Evolutionary conservation across 2,113 vertebrate genomes (phyloP).

Genomic region (Fukomys damarensis): DNA sequence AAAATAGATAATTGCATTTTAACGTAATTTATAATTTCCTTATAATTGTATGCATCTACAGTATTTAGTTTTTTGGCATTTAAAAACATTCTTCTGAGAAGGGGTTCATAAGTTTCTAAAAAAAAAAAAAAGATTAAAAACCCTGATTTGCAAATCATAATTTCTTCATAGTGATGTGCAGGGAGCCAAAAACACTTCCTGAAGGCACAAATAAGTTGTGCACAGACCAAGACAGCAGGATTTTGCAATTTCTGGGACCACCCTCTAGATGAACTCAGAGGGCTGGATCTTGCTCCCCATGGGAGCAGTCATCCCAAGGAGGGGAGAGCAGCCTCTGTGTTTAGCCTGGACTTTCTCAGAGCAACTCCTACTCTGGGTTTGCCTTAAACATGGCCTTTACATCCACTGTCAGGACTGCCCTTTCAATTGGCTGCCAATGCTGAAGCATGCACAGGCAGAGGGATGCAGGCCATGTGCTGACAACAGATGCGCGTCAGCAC

Average conservation of each 20-base stretch:
- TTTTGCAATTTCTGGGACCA: background rate
- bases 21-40: background rate
- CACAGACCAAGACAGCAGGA: background rate
- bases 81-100: constrained; percentile 3
- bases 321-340: background rate
- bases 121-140: background rate
- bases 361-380: background rate
- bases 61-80: background rate
- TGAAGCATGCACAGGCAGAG: background rate
- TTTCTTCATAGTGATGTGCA: background rate
- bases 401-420: background rate
- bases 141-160: background rate
- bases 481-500: background rate
- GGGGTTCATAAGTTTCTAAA: background rate
- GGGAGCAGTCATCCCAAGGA: background rate
- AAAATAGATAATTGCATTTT: constrained; percentile 27
- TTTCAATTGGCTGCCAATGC: background rate
- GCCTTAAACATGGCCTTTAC: background rate
- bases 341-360: background rate
- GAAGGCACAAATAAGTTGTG: background rate
- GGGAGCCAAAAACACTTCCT: background rate
- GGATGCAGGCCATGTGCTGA: background rate
- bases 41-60: background rate
- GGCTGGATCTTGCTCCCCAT: background rate
- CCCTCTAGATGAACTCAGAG: background rate